A percentile compares a stretch with the other conserved stretches of the same genome.
These are phyloP conservation scores for Eurois occulta DNA, from an alignment of 2,888 invertebrate genomes.

Conservation along the genomic window DNA sequence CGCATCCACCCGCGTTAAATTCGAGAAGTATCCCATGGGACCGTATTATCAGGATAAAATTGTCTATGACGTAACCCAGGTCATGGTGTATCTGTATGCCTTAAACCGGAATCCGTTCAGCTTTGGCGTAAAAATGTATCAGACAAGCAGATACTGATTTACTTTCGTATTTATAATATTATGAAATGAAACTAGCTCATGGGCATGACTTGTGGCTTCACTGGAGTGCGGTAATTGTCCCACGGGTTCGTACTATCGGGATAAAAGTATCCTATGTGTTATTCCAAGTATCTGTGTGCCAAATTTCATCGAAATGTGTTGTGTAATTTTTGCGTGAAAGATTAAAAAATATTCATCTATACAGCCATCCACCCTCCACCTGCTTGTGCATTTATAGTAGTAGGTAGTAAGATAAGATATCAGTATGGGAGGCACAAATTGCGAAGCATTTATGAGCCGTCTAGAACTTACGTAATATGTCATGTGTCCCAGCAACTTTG, in stretches of 20 bases:
- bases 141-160: background rate
- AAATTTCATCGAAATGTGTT: background rate
- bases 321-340: background rate
- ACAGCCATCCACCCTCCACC: background rate
- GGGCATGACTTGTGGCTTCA: background rate
- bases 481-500: slow-evolving; percentile 27
- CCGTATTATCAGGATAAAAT: background rate
- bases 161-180: background rate
- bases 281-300: background rate
- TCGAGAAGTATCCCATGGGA: background rate
- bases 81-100: background rate
- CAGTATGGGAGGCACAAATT: slow-evolving; percentile 15
- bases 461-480: slow-evolving; percentile 8
- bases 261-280: background rate
- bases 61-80: background rate
- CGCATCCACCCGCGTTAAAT: background rate
- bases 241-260: background rate
- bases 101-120: background rate
- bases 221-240: background rate
- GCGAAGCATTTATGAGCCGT: slow-evolving; percentile 38
- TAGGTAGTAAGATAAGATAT: background rate
- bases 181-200: background rate
- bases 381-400: no score
- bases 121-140: background rate
- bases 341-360: background rate